These are phyloP conservation scores for Stegodyphus mimosarum DNA, from an alignment of 1,140 invertebrate species.

Conservation along the genomic window DNA sequence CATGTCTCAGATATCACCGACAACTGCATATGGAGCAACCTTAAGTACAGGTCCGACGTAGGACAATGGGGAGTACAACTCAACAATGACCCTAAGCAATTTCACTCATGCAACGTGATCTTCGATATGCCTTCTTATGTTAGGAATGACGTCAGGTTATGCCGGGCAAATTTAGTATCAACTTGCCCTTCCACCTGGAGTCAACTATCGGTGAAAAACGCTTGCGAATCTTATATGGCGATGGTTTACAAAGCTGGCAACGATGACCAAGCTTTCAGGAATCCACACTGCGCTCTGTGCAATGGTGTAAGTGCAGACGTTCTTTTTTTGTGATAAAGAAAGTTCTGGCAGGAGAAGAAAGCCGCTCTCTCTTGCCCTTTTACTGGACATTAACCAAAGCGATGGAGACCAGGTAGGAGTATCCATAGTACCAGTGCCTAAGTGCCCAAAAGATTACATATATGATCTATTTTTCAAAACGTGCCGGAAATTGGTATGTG, in stretches of 20 bases:
- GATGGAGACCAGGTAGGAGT: conserved; percentile 38
- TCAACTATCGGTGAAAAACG: background rate
- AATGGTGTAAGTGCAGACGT: background rate
- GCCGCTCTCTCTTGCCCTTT: conserved; percentile 29
- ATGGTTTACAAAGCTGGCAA: background rate
- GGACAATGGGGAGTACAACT: background rate
- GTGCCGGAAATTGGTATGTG: conserved; percentile 69
- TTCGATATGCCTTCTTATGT: background rate
- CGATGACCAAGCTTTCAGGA: background rate
- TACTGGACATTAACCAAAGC: conserved; percentile 34
- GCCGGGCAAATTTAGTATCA: background rate
- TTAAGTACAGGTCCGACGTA: no score
- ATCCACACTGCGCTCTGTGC: background rate
- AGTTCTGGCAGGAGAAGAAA: background rate
- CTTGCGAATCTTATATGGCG: background rate
- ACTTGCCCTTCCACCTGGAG: background rate
- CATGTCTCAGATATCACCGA: no score
- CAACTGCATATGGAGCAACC: no score
- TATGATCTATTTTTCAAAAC: conserved; percentile 72
- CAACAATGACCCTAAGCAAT: background rate
- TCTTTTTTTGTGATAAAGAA: background rate
- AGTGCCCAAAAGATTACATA: conserved; percentile 64
- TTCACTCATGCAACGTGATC: background rate
- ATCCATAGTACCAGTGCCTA: background rate
- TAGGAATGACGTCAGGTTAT: background rate